Evolutionary conservation across 2,888 invertebrate species (phyloP), one percentile per base, ranked within the genome.

Genomic region (Tipula confusa): DNA sequence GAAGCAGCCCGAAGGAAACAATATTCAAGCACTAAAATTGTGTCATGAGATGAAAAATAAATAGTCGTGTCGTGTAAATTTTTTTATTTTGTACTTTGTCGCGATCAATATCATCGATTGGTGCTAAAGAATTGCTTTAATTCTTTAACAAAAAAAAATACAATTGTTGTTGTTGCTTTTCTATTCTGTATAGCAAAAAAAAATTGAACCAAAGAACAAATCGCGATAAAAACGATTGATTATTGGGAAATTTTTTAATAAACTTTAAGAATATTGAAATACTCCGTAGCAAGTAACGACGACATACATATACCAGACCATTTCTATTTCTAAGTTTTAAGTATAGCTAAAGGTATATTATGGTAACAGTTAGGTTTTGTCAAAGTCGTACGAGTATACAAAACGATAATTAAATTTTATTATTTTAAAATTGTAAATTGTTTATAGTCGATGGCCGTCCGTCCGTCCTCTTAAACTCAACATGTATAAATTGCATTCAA

Each of bases 41-140:
- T 64, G 64, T 64, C 64, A 64, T 64, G 64, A 64, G 64, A 64
- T 24, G 64, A 9, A 64, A 64, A 64, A 64, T 64, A 64, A 64
- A 24, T 24, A 64, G 64, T 64, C 64, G 64, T 64, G 64, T 64
- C 24, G 6, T 64, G 24, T 64, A 64, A 43, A n/a, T n/a, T n/a
- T n/a, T n/a, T n/a, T n/a, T n/a, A 15, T 2, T 43, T 3, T 64
- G 24, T 24, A 64, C 64, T 64, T 64, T 64, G 64, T 64, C 64
- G 64, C 64, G 64, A 64, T 64, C 43, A 24, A 64, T 64, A 64
- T 64, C 64, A 24, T 64, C 64, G 7, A 64, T 64, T 64, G 24
- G 64, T 64, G 64, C 64, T 64, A 64, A 64, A 64, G 64, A 64
- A 64, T 64, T 64, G 24, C 24, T 64, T 64, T 64, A 64, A 64